A percentile compares a stretch with the other conserved stretches of the same genome.
Evolutionary conservation across 2,113 vertebrate species (phyloP).

Genomic region (Trinectes maculatus): DNA sequence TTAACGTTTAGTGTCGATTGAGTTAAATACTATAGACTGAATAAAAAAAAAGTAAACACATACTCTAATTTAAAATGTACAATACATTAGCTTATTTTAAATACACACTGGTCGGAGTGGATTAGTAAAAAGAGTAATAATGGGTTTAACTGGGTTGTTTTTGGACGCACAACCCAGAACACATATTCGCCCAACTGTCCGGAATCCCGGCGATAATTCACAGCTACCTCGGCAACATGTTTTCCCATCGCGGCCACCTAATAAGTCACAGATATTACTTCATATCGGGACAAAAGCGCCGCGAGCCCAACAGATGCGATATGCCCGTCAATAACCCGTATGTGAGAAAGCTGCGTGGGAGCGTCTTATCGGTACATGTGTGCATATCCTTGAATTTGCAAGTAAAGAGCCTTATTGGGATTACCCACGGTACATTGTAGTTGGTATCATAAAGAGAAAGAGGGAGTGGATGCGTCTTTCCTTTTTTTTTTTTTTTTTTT

Average conservation of each 20-base stretch:
- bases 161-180: background rate
- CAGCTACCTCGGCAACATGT: constrained; percentile 22
- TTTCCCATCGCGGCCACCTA: constrained; percentile 1
- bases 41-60: constrained; percentile 7
- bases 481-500: constrained; percentile 56
- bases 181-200: background rate
- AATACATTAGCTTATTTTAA: background rate
- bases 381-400: constrained; percentile 78
- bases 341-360: constrained; percentile 81
- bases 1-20: constrained; percentile 41
- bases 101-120: background rate
- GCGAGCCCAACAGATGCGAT: constrained; percentile 55
- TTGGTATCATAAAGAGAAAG: constrained; percentile 79
- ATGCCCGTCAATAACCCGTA: constrained; percentile 62
- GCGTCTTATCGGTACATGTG: constrained; percentile 80
- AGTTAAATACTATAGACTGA: constrained; percentile 19
- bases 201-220: no score
- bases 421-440: constrained; percentile 82
- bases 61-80: background rate
- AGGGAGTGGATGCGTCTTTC: constrained; percentile 72
- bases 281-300: constrained; percentile 47
- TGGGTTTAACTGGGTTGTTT: background rate
- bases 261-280: constrained; percentile 52
- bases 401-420: constrained; percentile 81
- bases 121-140: background rate